Conservation (phyloP, 1,140 invertebrate genomes). For the Elysia chlorotica region DNA sequence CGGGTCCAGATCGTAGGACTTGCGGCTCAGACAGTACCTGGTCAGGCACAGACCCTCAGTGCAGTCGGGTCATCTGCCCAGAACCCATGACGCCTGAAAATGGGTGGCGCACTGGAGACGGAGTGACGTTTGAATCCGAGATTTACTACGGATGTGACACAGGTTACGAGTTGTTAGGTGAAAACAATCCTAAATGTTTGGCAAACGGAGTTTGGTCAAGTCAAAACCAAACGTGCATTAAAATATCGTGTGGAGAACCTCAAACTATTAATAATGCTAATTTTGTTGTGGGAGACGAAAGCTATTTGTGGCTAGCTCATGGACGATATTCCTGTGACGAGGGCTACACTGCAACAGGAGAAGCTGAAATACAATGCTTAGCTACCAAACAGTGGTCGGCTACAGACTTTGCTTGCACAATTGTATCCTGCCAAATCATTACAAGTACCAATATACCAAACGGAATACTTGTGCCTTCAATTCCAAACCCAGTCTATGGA, state of each 20-base stretch:
- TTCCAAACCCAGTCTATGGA: slow-evolving; percentile 39
- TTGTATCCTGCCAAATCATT: slow-evolving; percentile 29
- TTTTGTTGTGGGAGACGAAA: no score
- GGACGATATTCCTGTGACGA: slow-evolving; percentile 72
- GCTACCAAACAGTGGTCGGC: slow-evolving; percentile 39
- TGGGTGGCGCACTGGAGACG: slow-evolving; percentile 36
- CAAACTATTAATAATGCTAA: slow-evolving; percentile 23
- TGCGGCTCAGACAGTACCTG: slow-evolving; percentile 40
- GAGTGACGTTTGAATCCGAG: slow-evolving; percentile 65
- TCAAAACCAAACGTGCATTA: slow-evolving; percentile 33
- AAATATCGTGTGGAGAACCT: slow-evolving; percentile 35
- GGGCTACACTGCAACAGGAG: slow-evolving; percentile 71
- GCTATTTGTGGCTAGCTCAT: no score
- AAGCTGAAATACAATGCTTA: slow-evolving; percentile 30
- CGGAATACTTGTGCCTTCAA: slow-evolving; percentile 29
- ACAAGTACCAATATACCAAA: slow-evolving; percentile 24
- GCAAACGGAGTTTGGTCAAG: slow-evolving; percentile 36
- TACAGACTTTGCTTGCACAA: slow-evolving; percentile 24
- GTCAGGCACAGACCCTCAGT: slow-evolving; percentile 28
- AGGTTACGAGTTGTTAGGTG: slow-evolving; percentile 60
- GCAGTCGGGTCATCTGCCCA: slow-evolving; percentile 37
- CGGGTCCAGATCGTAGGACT: slow-evolving; percentile 37
- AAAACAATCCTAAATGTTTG: slow-evolving; percentile 31
- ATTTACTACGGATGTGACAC: slow-evolving; percentile 63
- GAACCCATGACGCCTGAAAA: slow-evolving; percentile 32